Evolutionary conservation across 2,888 invertebrate species (phyloP).

Genomic region (Ochropleura plecta): DNA sequence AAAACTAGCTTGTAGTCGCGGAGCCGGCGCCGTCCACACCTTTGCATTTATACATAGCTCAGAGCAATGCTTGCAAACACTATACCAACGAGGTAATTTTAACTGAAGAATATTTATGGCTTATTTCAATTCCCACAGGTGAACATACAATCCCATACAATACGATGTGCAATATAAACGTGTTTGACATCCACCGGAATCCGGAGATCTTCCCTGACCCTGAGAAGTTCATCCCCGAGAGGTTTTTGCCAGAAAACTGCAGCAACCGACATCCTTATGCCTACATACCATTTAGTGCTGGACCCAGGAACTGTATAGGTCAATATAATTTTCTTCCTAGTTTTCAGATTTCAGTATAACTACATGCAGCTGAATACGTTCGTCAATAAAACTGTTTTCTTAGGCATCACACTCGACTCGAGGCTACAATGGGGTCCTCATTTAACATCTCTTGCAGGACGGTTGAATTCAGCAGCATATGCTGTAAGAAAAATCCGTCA

Average conservation of each 20-base stretch:
- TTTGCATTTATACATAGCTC: too few relatives aligned
- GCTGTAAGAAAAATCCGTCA: too few relatives aligned
- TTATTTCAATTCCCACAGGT: slow-evolving; percentile 71
- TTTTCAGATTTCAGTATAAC: too few relatives aligned
- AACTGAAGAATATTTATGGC: background rate
- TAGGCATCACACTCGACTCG: too few relatives aligned
- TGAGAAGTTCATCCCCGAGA: slow-evolving; percentile 92
- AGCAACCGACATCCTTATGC: slow-evolving; percentile 90
- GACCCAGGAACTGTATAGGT: slow-evolving; percentile 93
- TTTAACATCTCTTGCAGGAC: too few relatives aligned
- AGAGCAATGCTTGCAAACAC: background rate
- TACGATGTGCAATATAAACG: slow-evolving; percentile 85
- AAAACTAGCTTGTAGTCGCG: too few relatives aligned
- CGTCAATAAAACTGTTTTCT: too few relatives aligned
- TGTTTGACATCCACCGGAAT: slow-evolving; percentile 92
- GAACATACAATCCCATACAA: slow-evolving; percentile 86
- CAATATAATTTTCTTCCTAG: background rate
- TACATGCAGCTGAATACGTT: too few relatives aligned
- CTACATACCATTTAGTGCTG: slow-evolving; percentile 93
- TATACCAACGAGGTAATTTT: background rate
- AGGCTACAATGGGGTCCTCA: too few relatives aligned
- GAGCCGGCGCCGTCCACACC: too few relatives aligned
- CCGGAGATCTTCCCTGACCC: slow-evolving; percentile 92
- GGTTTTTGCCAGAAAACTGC: slow-evolving; percentile 91
- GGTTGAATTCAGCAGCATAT: too few relatives aligned